Evolutionary conservation across 2,888 invertebrate genomes (phyloP), one percentile per base, ranked within the genome.

Genomic region (Apocheima hispidaria): DNA sequence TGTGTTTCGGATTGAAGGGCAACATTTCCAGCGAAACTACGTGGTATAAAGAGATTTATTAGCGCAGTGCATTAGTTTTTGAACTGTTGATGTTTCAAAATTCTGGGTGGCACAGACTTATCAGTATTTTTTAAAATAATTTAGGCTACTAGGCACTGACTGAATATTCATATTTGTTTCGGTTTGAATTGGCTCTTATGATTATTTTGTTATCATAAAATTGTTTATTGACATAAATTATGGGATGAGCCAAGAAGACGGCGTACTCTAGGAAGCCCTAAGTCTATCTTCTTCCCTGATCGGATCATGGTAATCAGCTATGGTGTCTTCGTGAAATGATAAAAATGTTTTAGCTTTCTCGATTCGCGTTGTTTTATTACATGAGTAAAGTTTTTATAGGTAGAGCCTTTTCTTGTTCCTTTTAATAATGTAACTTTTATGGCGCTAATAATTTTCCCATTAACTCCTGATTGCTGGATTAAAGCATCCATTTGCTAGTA

Each of bases 401-500:
- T 28, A 49, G 36, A 49, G 35, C 21, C n/a, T 49, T 36, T 35
- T 49, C 36, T 49, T 49, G 33, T 49, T 36, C 21, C 12, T 26
- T 36, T 21, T 26, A 43, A 30, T 46, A 30, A 46, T 46, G 46
- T 33, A 26, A 26, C 10, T 50, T 50, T 50, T 38, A 50, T 50
- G 26, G 26, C 16, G 16, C 5, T 50, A 23, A 38, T 50, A 50
- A 38, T 50, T 36, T 38, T 50, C 14, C 9, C 50, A 50, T 38
- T 50, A 38, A 26, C 26, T 38, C 26, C 16, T 18, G 16, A 50
- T 50, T 50, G 26, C 18, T 16, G 38, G 14, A 36, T 35, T 49
- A 26, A 50, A 50, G 36, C 38, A 7, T 23, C 38, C 36, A 36
- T 36, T 64, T 65, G 54, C 21, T 53, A 28, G 59, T 20, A 33